phyloP scores from a whole-genome alignment of 2,113 vertebrate species.

The Columba livia region DNA sequence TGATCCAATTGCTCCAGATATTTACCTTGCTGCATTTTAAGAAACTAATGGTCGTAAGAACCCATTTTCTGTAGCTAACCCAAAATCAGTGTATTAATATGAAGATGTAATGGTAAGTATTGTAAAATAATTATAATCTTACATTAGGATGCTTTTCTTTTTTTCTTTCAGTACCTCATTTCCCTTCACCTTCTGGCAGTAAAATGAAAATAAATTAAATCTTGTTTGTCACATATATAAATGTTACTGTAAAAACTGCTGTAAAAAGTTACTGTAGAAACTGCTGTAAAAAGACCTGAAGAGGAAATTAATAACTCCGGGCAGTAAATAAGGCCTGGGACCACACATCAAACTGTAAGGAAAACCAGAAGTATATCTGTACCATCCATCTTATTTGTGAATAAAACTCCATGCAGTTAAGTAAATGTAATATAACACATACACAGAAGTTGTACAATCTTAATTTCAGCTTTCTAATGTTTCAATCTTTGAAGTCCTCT shows the following conservation, averaged over 20 bases:
- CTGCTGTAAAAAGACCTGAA: background rate
- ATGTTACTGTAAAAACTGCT: background rate
- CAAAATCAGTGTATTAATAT: background rate
- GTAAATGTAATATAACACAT: background rate
- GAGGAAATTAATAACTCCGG: slow-evolving; percentile 30
- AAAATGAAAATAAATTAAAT: background rate
- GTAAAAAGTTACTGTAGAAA: background rate
- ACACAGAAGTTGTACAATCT: background rate
- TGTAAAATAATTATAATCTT: background rate
- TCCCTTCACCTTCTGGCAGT: background rate
- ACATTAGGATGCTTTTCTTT: background rate
- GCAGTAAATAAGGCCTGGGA: slow-evolving; percentile 17
- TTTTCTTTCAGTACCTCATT: background rate
- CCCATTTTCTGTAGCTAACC: background rate
- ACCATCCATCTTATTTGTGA: background rate
- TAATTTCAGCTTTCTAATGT: slow-evolving; percentile 23
- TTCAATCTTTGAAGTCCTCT: slow-evolving; percentile 10
- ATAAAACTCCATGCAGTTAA: background rate
- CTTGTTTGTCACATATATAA: background rate
- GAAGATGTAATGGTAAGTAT: background rate
- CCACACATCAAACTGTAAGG: slow-evolving; percentile 7
- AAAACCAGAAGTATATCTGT: slow-evolving; percentile 10
- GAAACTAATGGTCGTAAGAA: background rate
- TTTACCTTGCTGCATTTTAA: background rate
- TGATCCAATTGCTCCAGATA: background rate